Conservation (phyloP, 2,113 vertebrate species). For the Vulpes ferrilata region DNA sequence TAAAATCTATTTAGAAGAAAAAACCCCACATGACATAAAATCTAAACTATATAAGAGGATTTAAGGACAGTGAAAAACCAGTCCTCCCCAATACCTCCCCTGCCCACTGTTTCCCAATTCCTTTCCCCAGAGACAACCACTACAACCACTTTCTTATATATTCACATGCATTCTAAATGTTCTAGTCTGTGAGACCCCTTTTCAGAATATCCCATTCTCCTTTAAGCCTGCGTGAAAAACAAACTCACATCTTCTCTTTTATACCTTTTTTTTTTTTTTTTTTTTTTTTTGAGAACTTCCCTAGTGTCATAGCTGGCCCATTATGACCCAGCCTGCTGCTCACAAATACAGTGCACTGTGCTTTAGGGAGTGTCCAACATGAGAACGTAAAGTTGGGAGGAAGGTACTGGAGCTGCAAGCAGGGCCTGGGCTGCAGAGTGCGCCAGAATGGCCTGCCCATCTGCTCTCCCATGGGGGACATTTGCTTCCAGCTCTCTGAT, state of each 20-base stretch:
- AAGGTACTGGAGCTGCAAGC: rapidly evolving
- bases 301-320: background rate
- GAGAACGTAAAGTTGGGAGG: background rate
- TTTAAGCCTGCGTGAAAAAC: background rate
- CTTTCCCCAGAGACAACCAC: background rate
- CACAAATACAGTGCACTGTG: background rate
- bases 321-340: background rate
- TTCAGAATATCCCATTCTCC: background rate
- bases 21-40: background rate
- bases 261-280: background rate
- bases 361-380: background rate
- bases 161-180: background rate
- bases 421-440: background rate
- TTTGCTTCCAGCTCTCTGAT: background rate
- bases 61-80: background rate
- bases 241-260: background rate
- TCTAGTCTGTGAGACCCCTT: background rate
- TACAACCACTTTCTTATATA: background rate
- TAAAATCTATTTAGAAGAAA: background rate
- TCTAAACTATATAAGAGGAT: background rate
- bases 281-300: background rate
- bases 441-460: too few species aligned
- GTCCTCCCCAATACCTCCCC: background rate
- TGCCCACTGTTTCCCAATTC: background rate
- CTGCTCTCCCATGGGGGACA: background rate